phyloP scores from a whole-genome alignment of 2,113 vertebrate genomes.

The Sardina pilchardus region DNA sequence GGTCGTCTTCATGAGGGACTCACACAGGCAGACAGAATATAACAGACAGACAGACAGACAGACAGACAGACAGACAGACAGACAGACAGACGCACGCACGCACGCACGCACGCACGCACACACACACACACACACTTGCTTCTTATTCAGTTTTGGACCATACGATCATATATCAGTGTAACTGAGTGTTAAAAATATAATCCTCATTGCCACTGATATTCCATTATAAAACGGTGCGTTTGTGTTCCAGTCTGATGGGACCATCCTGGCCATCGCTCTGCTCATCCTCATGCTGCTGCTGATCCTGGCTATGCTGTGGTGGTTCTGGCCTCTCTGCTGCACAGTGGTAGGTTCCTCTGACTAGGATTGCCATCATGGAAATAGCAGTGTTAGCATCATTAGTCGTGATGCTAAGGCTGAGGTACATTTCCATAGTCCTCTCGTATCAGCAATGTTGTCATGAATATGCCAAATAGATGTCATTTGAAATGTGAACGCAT shows the following conservation, averaged over 20 bases:
- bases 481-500: too few relatives aligned
- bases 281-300: slow-evolving; percentile 92
- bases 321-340: slow-evolving; percentile 99
- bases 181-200: not conserved
- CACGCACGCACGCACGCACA: not conserved
- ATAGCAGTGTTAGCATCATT: not conserved
- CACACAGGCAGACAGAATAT: not conserved
- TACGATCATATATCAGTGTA: not conserved
- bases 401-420: not conserved
- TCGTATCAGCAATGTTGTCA: too few relatives aligned
- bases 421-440: not conserved
- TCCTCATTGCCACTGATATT: not conserved
- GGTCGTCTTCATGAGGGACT: not conserved
- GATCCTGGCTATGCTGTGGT: slow-evolving; percentile 89
- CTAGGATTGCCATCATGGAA: not conserved
- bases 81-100: not conserved
- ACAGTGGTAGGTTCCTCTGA: slow-evolving; percentile 86
- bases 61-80: not conserved
- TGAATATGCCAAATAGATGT: not conserved
- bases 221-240: slow-evolving; percentile 15
- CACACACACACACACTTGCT: not conserved
- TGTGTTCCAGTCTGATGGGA: slow-evolving; percentile 88
- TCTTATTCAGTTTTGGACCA: not conserved
- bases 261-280: slow-evolving; percentile 90
- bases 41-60: not conserved